Percentiles rank a stretch among this genome's conserved stretches.
phyloP scores from a whole-genome alignment of 2,113 vertebrate genomes.

The Microcebus tavaratra region DNA sequence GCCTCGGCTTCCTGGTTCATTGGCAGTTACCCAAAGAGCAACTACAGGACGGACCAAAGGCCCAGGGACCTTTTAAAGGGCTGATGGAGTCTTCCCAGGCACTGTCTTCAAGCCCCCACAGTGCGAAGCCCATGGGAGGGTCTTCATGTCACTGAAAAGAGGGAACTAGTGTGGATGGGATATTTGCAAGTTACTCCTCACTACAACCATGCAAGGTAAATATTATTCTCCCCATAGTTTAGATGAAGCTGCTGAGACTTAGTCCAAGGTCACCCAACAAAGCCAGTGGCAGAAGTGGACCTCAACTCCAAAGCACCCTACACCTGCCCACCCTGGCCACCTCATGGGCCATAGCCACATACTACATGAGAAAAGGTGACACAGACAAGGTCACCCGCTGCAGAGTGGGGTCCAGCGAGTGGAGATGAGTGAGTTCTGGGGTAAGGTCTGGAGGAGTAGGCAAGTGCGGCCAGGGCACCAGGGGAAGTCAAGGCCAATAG shows the following conservation, averaged over 20 bases:
- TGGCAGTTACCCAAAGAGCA: not conserved
- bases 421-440: not conserved
- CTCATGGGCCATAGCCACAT: not conserved
- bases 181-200: not conserved
- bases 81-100: not conserved
- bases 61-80: not conserved
- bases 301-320: not conserved
- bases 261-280: not conserved
- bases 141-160: not conserved
- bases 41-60: not conserved
- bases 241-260: not conserved
- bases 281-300: not conserved
- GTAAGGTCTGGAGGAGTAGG: not conserved
- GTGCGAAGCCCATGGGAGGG: not conserved
- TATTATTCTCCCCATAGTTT: not conserved
- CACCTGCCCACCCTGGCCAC: not conserved
- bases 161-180: not conserved
- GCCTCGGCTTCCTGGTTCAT: not conserved
- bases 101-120: not conserved
- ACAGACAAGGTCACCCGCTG: not conserved
- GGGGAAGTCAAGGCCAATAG: not conserved
- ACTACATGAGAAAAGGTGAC: not conserved
- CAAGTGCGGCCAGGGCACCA: not conserved
- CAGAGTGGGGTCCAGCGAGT: not conserved
- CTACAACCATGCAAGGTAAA: not conserved